These are phyloP conservation scores for Eupeodes latifasciatus DNA, from an alignment of 2,888 invertebrate species.

Conservation along the genomic window DNA sequence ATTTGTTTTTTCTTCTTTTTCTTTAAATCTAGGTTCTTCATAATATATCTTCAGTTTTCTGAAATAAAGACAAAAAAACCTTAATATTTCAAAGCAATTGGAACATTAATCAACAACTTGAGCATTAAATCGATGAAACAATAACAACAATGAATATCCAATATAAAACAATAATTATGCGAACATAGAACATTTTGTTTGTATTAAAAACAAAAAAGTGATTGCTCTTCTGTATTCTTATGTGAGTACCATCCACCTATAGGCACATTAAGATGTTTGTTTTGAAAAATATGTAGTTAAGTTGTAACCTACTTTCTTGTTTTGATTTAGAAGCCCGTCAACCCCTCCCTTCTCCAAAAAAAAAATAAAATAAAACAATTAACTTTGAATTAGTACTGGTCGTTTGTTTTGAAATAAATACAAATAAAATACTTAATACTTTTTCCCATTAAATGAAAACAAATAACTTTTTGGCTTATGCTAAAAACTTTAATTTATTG, in stretches of 20 bases:
- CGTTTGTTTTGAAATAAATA: neutral
- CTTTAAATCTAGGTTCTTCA: conserved; percentile 27
- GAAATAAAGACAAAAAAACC: neutral
- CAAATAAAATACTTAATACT: neutral
- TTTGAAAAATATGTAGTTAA: neutral
- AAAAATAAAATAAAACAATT: neutral
- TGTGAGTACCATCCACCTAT: conserved; percentile 51
- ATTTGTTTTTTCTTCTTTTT: neutral
- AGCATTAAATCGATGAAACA: conserved; percentile 8
- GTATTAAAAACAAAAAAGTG: conserved; percentile 31
- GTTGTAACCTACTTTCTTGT: neutral
- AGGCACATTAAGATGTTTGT: neutral
- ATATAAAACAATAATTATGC: neutral
- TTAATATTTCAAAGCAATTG: neutral
- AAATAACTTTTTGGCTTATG: neutral
- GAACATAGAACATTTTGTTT: neutral
- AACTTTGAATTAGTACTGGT: neutral
- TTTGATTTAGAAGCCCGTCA: neutral
- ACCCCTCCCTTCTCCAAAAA: neutral
- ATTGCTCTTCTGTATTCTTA: conserved; percentile 49
- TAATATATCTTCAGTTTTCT: conserved; percentile 1
- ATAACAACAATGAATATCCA: conserved; percentile 24
- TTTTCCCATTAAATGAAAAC: neutral
- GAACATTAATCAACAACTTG: neutral
- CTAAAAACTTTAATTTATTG: neutral